Evolutionary conservation across 2,797 vertebrate genomes (phyloP), one percentile per base, ranked within the genome.

Genomic region (Potorous gilbertii): DNA sequence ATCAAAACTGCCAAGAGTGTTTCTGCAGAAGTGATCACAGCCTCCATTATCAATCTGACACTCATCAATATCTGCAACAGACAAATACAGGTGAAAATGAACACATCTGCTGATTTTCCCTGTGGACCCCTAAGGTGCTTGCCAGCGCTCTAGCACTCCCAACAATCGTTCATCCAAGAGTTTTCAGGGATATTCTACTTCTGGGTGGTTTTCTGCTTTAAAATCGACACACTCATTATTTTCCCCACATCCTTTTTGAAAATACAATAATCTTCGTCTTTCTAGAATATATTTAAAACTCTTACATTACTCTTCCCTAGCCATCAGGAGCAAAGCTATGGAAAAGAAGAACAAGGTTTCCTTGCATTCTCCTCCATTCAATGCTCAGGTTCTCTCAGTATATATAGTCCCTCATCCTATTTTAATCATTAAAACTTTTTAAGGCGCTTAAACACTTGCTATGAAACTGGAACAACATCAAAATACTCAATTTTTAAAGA

Each of bases 1-100:
- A 98, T 99, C 99, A 96, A 99, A 99, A 98, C 99, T 99, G 98
- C 99, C 99, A 74, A 99, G 99, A 46, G 99, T 99, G 99, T 99
- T 99, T 98, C 98, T 99, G 98, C 99, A 99, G 99, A 99, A 99
- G 97, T 99, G 99, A 96, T 99, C 99, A 29, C 99, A 99, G 50
- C 99, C 99, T 81, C 99, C 99, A 0, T 99, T 99, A 98, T 98
- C 99, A 95, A 98, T 98, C 97, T 99, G 99, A 94, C 99, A 99
- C 97, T 99, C 99, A 52, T 99, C 99, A 91, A 99, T 99, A 98
- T 99, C 99, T 99, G 98, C 34, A 98, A 98, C 11, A 97, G 94
- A 95, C 97, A 96, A 97, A 92, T 55, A 46, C 28, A 98, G 97
- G 97, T 96, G 97, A 92, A 95, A 94, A 94, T 94, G 54, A 0